Conservation (phyloP, 2,888 invertebrate genomes). For the Hedya salicella region DNA sequence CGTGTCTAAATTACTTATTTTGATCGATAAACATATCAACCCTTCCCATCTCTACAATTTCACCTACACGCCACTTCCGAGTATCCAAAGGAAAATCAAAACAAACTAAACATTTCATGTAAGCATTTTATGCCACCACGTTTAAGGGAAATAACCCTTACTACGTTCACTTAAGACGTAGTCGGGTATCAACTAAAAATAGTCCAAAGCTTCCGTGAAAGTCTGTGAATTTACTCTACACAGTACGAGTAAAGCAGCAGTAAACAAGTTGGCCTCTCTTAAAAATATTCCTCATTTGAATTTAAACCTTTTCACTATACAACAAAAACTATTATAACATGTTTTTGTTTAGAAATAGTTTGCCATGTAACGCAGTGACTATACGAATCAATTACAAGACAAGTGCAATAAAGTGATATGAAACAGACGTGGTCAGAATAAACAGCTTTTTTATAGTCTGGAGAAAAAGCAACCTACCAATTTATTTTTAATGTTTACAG, state of each 20-base stretch:
- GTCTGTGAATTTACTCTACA: constrained; percentile 20
- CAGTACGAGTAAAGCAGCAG: constrained; percentile 7
- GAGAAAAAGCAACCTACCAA: constrained; percentile 3
- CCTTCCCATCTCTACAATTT: constrained; percentile 26
- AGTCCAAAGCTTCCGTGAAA: constrained; percentile 33
- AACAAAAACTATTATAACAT: not conserved
- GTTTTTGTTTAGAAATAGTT: not conserved
- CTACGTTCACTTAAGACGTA: not conserved
- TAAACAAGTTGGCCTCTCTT: not conserved
- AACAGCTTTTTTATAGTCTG: constrained; percentile 15
- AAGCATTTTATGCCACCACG: constrained; percentile 40
- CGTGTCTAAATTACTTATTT: not conserved
- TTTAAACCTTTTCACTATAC: constrained; percentile 1
- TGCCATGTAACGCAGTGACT: not conserved
- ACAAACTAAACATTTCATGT: constrained; percentile 46
- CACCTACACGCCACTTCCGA: constrained; percentile 31
- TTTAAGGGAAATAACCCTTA: constrained; percentile 36
- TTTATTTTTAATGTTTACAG: constrained; percentile 1
- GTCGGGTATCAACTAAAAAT: constrained; percentile 7
- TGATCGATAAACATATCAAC: constrained; percentile 3
- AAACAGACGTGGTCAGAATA: constrained; percentile 8
- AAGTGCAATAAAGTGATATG: constrained; percentile 26
- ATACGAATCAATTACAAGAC: constrained; percentile 11
- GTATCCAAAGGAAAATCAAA: constrained; percentile 46
- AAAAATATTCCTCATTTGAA: not conserved